A percentile compares a stretch with the other conserved stretches of the same genome.
Conservation (phyloP, 64 coral and sea anemone species). For the Anthopleura sola region DNA sequence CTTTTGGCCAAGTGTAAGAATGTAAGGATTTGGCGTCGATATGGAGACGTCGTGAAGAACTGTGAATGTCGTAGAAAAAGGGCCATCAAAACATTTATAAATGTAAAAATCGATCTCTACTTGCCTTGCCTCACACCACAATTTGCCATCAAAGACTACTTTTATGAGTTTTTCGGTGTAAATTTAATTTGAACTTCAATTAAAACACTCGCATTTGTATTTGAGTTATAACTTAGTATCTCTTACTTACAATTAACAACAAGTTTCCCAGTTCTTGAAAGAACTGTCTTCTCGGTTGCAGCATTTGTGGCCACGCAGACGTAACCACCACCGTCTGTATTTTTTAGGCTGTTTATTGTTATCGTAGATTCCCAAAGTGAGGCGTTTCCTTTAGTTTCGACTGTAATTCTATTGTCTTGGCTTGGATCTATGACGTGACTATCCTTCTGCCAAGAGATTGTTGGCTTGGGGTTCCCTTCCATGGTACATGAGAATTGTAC, state of each 20-base stretch:
- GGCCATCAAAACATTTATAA: too few species aligned
- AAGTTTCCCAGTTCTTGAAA: not conserved
- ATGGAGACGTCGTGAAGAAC: not conserved
- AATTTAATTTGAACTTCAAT: too few species aligned
- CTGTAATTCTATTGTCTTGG: not conserved
- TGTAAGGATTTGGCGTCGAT: not conserved
- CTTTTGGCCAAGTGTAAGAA: not conserved
- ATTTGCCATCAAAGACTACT: too few species aligned
- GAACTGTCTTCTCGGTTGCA: not conserved
- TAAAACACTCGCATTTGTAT: too few species aligned
- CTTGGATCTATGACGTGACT: not conserved
- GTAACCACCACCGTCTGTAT: not conserved
- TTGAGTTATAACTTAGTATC: too few species aligned
- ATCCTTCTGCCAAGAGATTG: not conserved
- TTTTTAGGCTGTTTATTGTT: not conserved
- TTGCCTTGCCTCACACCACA: too few species aligned
- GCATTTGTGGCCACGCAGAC: not conserved
- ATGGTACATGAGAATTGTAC: not conserved
- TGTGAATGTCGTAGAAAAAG: not conserved
- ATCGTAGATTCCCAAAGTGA: not conserved
- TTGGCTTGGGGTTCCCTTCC: constrained; percentile 1
- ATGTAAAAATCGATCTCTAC: too few species aligned
- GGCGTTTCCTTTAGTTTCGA: not conserved
- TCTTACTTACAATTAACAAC: not conserved
- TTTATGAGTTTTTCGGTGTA: too few species aligned